Evolutionary conservation across 2,797 vertebrate genomes (phyloP), one percentile per base, ranked within the genome.

Genomic region (Chiroxiphia lanceolata): DNA sequence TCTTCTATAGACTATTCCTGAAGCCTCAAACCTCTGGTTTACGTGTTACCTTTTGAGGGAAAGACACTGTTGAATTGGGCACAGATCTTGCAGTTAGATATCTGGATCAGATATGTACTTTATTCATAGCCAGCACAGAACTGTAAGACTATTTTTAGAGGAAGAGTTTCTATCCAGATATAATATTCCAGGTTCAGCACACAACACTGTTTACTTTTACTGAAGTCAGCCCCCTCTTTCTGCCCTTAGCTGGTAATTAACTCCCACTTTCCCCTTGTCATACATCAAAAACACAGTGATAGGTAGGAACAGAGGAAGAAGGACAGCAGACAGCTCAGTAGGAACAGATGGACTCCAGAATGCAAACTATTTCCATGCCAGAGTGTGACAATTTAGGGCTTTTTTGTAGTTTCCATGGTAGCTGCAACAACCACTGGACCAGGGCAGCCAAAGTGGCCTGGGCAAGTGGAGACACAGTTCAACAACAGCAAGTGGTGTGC

Each of bases 341-440:
- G 40, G 48, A 82, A 74, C 44, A 92, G 65, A 50, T 34, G 64
- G 60, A 64, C 60, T 80, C 31, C 76, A 83, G 88, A 91, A 75
- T 0, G 1, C 22, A 51, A 89, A 67, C 6, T 33, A 38, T 81
- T 94, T 91, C 38, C 12, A 15, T 51, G 38, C 60, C 87, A 78
- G 63, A 79, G 12, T 1, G 0, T 13, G 36, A 67, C n/a, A 74
- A 27, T 64, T 91, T 26, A 86, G 34, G 22, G 27, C 42, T 88
- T 83, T 96, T 19, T 38, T 76, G n/a, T 21, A 38, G 79, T 94
- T 96, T 75, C 87, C 50, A 71, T 71, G 45, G 61, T 50, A 93
- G 60, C n/a, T 50, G 34, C 57, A 88, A 38, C 53, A 81, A 18
- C 33, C 19, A 21, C 61, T 59, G 76, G 68, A 81, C 29, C 48